phyloP scores from a whole-genome alignment of 2,113 vertebrate genomes.

The Notechis scutatus region DNA sequence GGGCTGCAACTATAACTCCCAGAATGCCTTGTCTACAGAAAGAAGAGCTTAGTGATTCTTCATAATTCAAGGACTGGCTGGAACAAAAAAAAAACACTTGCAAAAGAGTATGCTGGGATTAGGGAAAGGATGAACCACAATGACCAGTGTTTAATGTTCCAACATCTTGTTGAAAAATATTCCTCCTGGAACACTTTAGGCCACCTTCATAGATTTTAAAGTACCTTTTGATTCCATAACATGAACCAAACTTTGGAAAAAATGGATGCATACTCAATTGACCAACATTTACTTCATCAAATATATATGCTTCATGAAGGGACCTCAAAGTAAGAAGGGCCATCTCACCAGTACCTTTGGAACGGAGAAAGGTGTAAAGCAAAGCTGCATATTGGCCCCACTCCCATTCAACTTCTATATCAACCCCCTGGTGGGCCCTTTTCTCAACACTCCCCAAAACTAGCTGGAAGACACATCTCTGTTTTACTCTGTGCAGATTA shows the following conservation, averaged over 20 bases:
- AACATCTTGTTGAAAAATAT: background rate
- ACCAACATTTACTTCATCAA: background rate
- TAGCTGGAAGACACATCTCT: background rate
- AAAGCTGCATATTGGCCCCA: background rate
- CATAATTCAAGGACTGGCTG: background rate
- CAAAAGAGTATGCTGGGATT: background rate
- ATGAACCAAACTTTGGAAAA: background rate
- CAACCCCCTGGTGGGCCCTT: background rate
- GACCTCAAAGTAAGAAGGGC: background rate
- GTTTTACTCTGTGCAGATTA: background rate
- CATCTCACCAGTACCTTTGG: background rate
- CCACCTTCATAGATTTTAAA: background rate
- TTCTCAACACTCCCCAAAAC: background rate
- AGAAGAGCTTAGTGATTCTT: background rate
- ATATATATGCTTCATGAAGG: background rate
- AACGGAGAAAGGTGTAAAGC: background rate
- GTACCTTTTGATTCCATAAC: background rate
- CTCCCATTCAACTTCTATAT: background rate
- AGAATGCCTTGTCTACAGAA: background rate
- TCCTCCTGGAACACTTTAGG: background rate
- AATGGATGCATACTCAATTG: background rate
- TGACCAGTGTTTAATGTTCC: background rate
- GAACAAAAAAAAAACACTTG: background rate
- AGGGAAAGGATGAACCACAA: background rate
- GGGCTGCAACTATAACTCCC: background rate